Base-by-base conservation (phyloP, 2,888 invertebrate species). In the Dynastes tityus region DNA sequence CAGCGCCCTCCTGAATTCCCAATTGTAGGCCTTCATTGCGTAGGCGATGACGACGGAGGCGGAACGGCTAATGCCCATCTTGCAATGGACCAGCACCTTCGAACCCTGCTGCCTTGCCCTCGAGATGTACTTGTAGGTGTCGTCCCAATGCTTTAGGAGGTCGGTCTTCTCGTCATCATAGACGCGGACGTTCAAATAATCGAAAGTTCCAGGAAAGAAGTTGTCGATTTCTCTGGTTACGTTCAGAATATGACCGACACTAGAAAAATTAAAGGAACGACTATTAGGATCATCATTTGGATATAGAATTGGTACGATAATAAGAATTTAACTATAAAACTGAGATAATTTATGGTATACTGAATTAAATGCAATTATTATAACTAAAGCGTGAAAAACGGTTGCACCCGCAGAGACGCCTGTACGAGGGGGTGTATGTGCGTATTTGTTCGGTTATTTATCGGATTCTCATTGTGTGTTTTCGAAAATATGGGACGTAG, bases 161-260 rank as follows among this genome's bases (percentile, higher is more conserved):
- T 99, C 97, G 81, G 98, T 97, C 90, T 96, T 96, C 89, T 98
- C 98, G 88, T 97, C 97, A 88, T 99, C 99, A 88, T 97, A 97
- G 74, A 99, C 98, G 84, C 98, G 94, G 82, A 99, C 94, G 90
- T 99, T 99, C 87, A 96, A 92, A 89, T 99, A 99, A 87, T 97
- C 95, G 89, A 98, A 98, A 91, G 95, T 95, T 76, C 98, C 98
- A 63, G 98, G 98, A 88, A 98, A 99, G 89, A 99, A 99, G 90
- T 99, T 99, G 90, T 99, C 99, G 83, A 99, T 99, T 91, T 99
- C 99, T 87, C 97, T 92, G 16, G 99, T 98, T 79, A 99, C 98
- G 89, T 99, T 99, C 86, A 99, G 90, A 87, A 99, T 99, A 89
- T 98, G 97, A 80, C 96, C 94, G 82, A 99, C 97, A 80, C 98